Evolutionary conservation across 2,113 vertebrate species (phyloP), one percentile per base, ranked within the genome.

Genomic region (Oreochromis niloticus): DNA sequence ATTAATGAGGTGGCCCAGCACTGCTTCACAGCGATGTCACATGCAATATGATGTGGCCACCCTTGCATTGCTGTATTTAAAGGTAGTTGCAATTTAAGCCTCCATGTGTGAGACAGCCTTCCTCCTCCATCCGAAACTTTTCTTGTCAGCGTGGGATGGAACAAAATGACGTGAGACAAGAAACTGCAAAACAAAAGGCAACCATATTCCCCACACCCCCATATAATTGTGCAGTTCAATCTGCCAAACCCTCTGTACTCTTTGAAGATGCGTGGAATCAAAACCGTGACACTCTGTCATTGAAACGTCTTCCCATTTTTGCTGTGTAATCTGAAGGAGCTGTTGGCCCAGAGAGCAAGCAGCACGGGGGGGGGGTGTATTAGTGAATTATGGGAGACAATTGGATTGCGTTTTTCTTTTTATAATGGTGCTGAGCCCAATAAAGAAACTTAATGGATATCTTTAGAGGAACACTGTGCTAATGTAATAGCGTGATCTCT

Each of bases 381-480:
- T 54, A 87, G 68, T 83, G 90, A 87, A 88, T 90, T 81, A 93
- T 48, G 27, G 61, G 82, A 80, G 81, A 90, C 48, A 87, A 90
- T 75, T 84, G 85, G 83, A 89, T 84, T 54, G 68, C 10, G 32
- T 75, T 86, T 86, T 82, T 43, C 66, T 59, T 89, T 87, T 89
- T 84, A 82, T 85, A 83, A 88, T 87, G 68, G 71, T 30, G 59
- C 88, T 43, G 83, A 90, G 11, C 22, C 68, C 87, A 85, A 87
- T 91, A 90, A 91, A 91, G 68, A 22, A 88, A 66, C 46, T 57
- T 90, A 88, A 93, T 90, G 88, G 89, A 85, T 83, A 87, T 80
- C 46, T 88, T 85, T 80, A 19, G 83, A 54, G 87, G 84, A 81
- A 85, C 48, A 22, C 80, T 56, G 54, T 66, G 86, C 84, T 86